Evolutionary conservation across 1,140 invertebrate genomes (phyloP), one percentile per base, ranked within the genome.

Genomic region (Drosophila takahashii): DNA sequence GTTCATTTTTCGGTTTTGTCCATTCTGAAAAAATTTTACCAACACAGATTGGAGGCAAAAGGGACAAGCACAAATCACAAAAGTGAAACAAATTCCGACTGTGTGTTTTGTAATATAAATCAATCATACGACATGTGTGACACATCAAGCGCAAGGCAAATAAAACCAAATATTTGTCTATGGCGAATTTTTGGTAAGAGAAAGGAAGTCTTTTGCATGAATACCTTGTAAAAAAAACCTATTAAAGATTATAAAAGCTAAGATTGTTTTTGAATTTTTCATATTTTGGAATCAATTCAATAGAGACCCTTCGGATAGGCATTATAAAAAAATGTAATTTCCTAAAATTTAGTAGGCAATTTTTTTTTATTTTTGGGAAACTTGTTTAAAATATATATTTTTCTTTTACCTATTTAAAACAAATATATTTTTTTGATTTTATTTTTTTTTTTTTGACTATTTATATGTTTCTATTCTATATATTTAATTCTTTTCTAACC

Each of bases 91-190:
- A 60, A 54, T 67, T 54, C 39, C 9, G 13, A 18, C 51, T 52
- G 50, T 67, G 39, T 15, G 72, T 22, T 65, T 52, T 69, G 41
- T 65, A 75, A 77, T 69, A 77, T 77, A 85, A 86, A 87, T 86
- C 78, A 87, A 86, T 81, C 69, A 87, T 78, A 86, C 83, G 65
- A 81, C 73, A 75, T 75, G 65, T 78, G 74, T 51, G 57, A 44
- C 78, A 71, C 44, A 78, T 57, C 52, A 73, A 47, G 64, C 62
- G n/a, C 32, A 70, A 66, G 48, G 64, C 29, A 64, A 77, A 69
- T 62, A 72, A 42, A 57, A 11, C 36, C 53, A 61, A 48, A 72
- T 39, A 51, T 48, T 67, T 18, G 26, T 15, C 39, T n/a, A 11
- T 5, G 4, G 4, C 6, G 32, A 10, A 47, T 16, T 22, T 36